A percentile compares a stretch with the other conserved stretches of the same genome.
These are phyloP conservation scores for Hippocampus barbouri DNA, from an alignment of 2,113 vertebrate genomes.

Conservation along the genomic window DNA sequence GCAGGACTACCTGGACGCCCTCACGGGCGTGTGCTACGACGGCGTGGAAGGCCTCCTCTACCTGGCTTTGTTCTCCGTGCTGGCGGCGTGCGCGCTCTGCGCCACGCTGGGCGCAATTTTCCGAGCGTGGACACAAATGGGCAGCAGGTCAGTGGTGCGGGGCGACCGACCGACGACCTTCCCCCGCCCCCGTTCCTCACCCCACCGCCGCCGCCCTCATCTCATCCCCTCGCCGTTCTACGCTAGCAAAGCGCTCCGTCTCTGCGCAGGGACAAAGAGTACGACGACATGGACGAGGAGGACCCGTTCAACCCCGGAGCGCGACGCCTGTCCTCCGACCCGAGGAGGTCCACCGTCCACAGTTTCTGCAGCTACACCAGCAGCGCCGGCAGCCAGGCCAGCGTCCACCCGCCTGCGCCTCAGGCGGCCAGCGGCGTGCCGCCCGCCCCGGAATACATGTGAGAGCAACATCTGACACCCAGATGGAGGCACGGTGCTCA, in stretches of 20 bases:
- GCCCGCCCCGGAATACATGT: constrained; percentile 93
- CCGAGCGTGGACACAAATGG: constrained; percentile 75
- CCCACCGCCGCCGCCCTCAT: constrained; percentile 13
- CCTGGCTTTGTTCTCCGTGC: constrained; percentile 87
- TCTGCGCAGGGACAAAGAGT: constrained; percentile 79
- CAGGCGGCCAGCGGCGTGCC: constrained; percentile 78
- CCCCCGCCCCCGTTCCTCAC: background rate
- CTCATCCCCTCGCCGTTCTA: constrained; percentile 28
- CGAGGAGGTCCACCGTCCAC: constrained; percentile 79
- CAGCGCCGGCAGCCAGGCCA: constrained; percentile 88
- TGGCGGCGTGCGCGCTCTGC: constrained; percentile 82
- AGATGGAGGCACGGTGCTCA: no score
- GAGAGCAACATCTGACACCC: no score
- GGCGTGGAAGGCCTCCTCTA: constrained; percentile 92
- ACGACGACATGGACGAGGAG: constrained; percentile 88
- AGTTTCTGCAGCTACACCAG: constrained; percentile 97
- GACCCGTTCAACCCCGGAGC: constrained; percentile 94
- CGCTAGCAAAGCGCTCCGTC: constrained; percentile 30
- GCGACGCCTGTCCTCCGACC: constrained; percentile 77
- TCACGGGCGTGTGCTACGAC: constrained; percentile 89
- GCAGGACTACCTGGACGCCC: constrained; percentile 90
- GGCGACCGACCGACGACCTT: background rate
- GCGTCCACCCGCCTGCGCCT: constrained; percentile 76
- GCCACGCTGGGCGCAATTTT: constrained; percentile 79
- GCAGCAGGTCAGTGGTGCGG: constrained; percentile 73